phyloP scores from a whole-genome alignment of 2,888 invertebrate genomes.

The Stomorhina lunata region DNA sequence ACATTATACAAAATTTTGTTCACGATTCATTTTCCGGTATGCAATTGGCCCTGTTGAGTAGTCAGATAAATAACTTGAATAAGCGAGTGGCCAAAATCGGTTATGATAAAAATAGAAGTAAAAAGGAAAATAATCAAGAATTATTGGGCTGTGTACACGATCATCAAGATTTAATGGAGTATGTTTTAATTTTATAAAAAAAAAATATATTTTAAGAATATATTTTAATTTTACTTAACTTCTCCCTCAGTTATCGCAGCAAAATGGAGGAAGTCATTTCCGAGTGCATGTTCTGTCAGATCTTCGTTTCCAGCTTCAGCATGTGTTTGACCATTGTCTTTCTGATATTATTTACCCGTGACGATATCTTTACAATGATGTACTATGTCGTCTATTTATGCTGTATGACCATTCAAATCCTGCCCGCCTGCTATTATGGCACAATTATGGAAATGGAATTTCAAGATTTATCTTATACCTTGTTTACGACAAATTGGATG shows the following conservation, averaged over 20 bases:
- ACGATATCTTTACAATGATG: constrained; percentile 32
- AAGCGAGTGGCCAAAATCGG: constrained; percentile 62
- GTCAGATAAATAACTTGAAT: constrained; percentile 60
- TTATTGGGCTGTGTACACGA: constrained; percentile 53
- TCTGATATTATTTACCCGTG: constrained; percentile 53
- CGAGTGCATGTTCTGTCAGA: constrained; percentile 26
- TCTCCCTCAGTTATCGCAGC: constrained; percentile 10
- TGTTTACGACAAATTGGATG: constrained; percentile 61
- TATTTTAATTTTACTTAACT: no score
- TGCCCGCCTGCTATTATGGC: constrained; percentile 64
- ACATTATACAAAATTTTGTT: constrained; percentile 50
- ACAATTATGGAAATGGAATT: constrained; percentile 54
- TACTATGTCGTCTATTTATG: constrained; percentile 49
- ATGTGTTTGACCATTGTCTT: constrained; percentile 54
- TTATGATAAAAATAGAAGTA: neutral
- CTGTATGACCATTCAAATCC: constrained; percentile 52
- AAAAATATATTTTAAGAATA: neutral
- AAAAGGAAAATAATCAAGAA: constrained; percentile 19
- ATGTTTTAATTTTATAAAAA: neutral
- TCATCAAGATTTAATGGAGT: constrained; percentile 58
- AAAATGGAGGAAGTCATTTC: constrained; percentile 37
- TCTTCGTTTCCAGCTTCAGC: constrained; percentile 49
- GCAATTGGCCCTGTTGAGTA: constrained; percentile 53
- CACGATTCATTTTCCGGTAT: constrained; percentile 57
- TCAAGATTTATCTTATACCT: constrained; percentile 44